A percentile compares a stretch with the other conserved stretches of the same genome.
Evolutionary conservation across 2,113 vertebrate genomes (phyloP).

Genomic region (Uria aalge): DNA sequence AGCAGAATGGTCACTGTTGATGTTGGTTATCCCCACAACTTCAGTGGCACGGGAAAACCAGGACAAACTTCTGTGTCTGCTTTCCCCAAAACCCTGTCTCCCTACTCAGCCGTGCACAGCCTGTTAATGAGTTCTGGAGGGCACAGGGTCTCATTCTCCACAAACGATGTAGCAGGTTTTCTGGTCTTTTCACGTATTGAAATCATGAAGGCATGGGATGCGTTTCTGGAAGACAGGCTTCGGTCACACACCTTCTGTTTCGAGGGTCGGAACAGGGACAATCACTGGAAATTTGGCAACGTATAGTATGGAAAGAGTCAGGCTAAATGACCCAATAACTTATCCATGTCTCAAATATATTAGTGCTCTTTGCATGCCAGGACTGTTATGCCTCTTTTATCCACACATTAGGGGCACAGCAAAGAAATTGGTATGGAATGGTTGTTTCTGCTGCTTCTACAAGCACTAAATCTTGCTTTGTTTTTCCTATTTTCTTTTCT

Average conservation of each 20-base stretch:
- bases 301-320: not conserved
- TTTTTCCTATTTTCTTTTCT: slow-evolving; percentile 37
- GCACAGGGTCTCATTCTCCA: not conserved
- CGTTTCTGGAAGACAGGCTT: not conserved
- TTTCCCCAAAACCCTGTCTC: not conserved
- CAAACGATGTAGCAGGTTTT: not conserved
- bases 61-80: not conserved
- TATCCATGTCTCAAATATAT: not conserved
- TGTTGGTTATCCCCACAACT: not conserved
- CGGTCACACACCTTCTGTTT: not conserved
- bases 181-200: not conserved
- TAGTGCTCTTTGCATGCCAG: not conserved
- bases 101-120: not conserved
- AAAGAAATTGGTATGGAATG: slow-evolving; percentile 9
- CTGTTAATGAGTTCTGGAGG: not conserved
- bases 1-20: not conserved
- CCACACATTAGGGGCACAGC: not conserved
- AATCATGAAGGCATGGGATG: not conserved
- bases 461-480: slow-evolving; percentile 46
- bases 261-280: not conserved
- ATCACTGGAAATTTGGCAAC: not conserved
- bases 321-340: not conserved
- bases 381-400: not conserved
- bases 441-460: not conserved
- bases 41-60: not conserved